Evolutionary conservation across 2,888 invertebrate genomes (phyloP).

Genomic region (Cantharis lateralis): DNA sequence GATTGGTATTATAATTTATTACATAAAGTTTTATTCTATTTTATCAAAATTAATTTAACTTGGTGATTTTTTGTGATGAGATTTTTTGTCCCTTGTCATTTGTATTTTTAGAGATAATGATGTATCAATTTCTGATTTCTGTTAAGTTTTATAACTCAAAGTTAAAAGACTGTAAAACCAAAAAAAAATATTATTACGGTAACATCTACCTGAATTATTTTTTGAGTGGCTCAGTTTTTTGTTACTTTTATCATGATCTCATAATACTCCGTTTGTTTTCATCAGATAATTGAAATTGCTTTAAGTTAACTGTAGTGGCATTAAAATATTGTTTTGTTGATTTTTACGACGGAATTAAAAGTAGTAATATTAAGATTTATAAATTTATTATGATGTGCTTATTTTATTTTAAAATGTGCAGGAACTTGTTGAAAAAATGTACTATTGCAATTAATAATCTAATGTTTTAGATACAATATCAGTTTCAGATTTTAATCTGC

Average conservation of each 20-base stretch:
- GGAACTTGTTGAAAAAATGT: not conserved
- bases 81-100: not conserved
- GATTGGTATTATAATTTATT: conserved; percentile 3
- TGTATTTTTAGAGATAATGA: not conserved
- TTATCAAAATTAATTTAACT: not conserved
- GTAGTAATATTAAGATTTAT: not conserved
- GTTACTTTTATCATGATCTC: not conserved
- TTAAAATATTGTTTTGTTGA: not conserved
- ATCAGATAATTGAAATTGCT: not conserved
- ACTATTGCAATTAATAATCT: not conserved
- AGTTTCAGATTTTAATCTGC: not conserved
- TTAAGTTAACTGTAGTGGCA: not conserved
- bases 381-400: not conserved
- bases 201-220: not conserved
- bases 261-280: not conserved
- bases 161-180: not conserved
- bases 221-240: not conserved
- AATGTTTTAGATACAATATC: not conserved
- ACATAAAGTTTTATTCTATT: not conserved
- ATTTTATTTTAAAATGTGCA: not conserved
- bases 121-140: not conserved
- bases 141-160: not conserved
- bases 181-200: not conserved
- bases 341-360: not conserved
- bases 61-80: not conserved